These are phyloP conservation scores for Frieseomelitta varia DNA, from an alignment of 1,140 invertebrate species.

Conservation along the genomic window DNA sequence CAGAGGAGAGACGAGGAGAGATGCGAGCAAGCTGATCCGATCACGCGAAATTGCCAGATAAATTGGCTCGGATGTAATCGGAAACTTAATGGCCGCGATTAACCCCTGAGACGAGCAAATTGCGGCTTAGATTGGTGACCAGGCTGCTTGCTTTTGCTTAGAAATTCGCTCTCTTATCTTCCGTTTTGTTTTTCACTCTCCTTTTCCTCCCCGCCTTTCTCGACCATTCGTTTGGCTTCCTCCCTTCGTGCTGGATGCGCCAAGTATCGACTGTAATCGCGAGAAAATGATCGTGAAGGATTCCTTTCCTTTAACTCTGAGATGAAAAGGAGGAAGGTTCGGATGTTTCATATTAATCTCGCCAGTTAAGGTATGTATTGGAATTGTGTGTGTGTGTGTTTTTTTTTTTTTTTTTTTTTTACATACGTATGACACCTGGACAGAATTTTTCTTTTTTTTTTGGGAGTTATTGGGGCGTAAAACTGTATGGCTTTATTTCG, in stretches of 20 bases:
- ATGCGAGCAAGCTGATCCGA: slow-evolving; percentile 23
- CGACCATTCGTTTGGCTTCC: background rate
- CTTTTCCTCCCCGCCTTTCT: no score
- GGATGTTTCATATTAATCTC: background rate
- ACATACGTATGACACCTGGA: no score
- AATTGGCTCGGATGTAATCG: slow-evolving; percentile 51
- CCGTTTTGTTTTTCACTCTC: background rate
- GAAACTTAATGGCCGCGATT: slow-evolving; percentile 40
- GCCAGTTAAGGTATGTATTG: background rate
- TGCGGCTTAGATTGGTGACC: slow-evolving; percentile 19
- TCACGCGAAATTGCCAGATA: slow-evolving; percentile 51
- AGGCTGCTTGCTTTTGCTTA: slow-evolving; percentile 23
- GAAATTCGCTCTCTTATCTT: background rate
- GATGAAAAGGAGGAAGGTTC: no score
- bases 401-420: background rate
- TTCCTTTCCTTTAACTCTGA: no score
- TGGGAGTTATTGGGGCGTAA: no score
- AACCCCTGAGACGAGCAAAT: slow-evolving; percentile 40
- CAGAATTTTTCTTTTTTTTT: no score
- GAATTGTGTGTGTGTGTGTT: no score
- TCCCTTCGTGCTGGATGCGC: no score
- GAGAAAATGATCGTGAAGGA: no score
- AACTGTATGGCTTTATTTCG: no score
- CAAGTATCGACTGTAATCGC: background rate
- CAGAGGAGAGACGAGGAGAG: background rate